Evolutionary conservation across 1,140 invertebrate genomes (phyloP).

Genomic region (Micrasema minimum): DNA sequence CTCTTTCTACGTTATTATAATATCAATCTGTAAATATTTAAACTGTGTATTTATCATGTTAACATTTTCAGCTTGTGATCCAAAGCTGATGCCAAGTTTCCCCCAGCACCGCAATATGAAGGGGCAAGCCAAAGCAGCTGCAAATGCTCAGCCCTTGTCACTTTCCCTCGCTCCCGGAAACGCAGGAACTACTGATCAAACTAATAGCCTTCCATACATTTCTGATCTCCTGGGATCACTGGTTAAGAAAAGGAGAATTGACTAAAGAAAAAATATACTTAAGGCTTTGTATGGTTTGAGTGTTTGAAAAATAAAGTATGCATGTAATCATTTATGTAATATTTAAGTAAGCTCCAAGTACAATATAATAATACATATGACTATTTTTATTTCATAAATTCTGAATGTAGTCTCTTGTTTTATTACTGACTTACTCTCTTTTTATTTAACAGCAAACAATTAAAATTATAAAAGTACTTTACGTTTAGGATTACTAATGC

Average conservation of each 20-base stretch:
- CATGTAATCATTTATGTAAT: too few relatives aligned
- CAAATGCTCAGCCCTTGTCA: constrained; percentile 58
- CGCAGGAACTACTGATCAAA: constrained; percentile 73
- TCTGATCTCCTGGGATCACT: constrained; percentile 80
- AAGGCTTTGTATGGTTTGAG: neutral
- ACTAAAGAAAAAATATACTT: constrained; percentile 56
- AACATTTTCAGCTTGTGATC: constrained; percentile 90
- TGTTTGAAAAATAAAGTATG: neutral
- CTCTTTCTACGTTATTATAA: too few relatives aligned
- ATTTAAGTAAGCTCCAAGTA: too few relatives aligned
- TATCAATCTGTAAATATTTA: too few relatives aligned
- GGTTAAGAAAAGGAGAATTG: constrained; percentile 76
- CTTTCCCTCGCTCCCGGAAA: constrained; percentile 67
- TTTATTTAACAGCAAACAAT: too few relatives aligned
- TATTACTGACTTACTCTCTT: too few relatives aligned
- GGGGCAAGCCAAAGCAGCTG: constrained; percentile 64
- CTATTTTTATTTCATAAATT: too few relatives aligned
- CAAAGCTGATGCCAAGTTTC: constrained; percentile 96
- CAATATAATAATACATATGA: too few relatives aligned
- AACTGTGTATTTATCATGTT: too few relatives aligned
- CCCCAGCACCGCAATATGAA: constrained; percentile 94
- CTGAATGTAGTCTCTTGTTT: too few relatives aligned
- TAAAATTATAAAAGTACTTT: too few relatives aligned
- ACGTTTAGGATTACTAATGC: too few relatives aligned
- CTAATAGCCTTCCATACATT: constrained; percentile 78